phyloP scores from a whole-genome alignment of 2,113 vertebrate genomes.

The Rhegmatorhina hoffmannsi region DNA sequence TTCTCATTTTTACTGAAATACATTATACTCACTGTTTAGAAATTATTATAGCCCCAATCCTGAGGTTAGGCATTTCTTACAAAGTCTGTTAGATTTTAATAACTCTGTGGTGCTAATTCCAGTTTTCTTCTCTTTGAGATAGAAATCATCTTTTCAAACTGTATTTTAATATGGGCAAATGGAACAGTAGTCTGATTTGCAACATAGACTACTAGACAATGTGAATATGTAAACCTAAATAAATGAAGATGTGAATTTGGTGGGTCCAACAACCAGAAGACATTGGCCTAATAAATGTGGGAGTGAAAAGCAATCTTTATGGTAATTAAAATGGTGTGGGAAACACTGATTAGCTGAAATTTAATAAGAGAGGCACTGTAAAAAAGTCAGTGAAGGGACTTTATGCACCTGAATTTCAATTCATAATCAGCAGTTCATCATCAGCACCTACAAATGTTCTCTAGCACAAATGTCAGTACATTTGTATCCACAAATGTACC shows the following conservation, averaged over 20 bases:
- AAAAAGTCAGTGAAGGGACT: neutral
- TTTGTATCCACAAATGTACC: neutral
- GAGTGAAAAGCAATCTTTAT: neutral
- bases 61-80: neutral
- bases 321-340: neutral
- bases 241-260: neutral
- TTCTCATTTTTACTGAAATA: neutral
- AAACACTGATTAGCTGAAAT: slow-evolving; percentile 6
- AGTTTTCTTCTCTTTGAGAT: neutral
- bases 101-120: neutral
- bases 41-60: neutral
- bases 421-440: neutral
- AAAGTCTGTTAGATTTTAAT: neutral
- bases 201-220: neutral
- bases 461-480: neutral
- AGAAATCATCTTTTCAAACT: neutral
- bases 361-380: neutral
- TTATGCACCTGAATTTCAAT: slow-evolving; percentile 3
- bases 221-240: neutral
- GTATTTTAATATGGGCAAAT: neutral
- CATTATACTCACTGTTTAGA: neutral
- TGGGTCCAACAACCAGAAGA: neutral
- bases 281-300: neutral
- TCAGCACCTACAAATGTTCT: neutral
- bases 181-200: neutral